These are phyloP conservation scores for Hydrolagus affinis DNA, from an alignment of 2,113 vertebrate species.

Conservation along the genomic window DNA sequence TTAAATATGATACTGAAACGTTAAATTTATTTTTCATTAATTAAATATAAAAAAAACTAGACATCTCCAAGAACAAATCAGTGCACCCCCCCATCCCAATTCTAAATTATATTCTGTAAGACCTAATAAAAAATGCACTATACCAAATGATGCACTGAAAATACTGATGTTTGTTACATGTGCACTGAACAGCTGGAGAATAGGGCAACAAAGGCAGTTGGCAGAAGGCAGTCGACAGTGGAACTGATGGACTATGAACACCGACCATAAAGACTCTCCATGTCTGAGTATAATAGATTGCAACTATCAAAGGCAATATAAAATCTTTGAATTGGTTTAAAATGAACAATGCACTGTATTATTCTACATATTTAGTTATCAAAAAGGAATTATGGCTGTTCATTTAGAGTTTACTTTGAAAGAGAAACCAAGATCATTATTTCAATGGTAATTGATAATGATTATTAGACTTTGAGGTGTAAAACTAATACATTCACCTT, in stretches of 20 bases:
- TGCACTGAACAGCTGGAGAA: not conserved
- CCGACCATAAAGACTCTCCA: conserved; percentile 49
- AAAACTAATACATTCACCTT: too few species aligned
- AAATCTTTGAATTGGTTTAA: conserved; percentile 33
- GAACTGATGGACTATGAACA: conserved; percentile 49
- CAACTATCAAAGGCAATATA: conserved; percentile 48
- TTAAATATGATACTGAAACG: too few species aligned
- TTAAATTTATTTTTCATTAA: too few species aligned
- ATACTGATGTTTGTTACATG: not conserved
- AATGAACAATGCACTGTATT: not conserved
- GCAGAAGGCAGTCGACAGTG: not conserved
- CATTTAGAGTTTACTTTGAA: not conserved
- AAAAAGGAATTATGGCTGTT: not conserved
- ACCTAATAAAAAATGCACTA: not conserved
- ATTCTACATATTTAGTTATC: not conserved
- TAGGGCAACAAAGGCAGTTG: not conserved
- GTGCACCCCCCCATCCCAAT: too few species aligned
- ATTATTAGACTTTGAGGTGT: too few species aligned
- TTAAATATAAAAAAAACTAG: too few species aligned
- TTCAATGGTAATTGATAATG: too few species aligned
- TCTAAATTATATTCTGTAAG: not conserved
- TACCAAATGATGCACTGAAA: not conserved
- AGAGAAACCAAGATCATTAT: not conserved
- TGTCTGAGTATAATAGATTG: conserved; percentile 41
- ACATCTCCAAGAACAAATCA: too few species aligned